Evolutionary conservation across 1,140 invertebrate genomes (phyloP), one percentile per base, ranked within the genome.

Genomic region (Drosophila ficusphila): DNA sequence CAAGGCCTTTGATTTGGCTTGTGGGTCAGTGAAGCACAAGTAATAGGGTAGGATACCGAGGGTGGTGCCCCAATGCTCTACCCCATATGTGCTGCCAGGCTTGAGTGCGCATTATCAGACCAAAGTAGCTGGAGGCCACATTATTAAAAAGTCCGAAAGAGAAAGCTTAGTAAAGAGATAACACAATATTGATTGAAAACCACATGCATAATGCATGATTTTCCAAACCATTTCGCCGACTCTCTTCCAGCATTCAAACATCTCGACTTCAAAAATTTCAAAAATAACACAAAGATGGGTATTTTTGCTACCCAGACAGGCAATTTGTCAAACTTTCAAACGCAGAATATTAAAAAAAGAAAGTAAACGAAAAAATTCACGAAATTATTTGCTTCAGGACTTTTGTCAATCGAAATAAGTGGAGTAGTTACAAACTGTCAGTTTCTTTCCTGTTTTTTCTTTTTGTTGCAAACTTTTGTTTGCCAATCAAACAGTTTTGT

Each of bases 1-100:
- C 68, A 29, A 61, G 57, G 34, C 48, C 77, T 77, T 88, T 88
- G 77, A 85, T 88, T 88, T 82, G 53, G 62, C 68, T 75, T 61
- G n/a, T 44, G 47, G 81, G 77, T 82, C 83, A 86, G 69, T 74
- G 53, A 78, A 86, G 82, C 82, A 67, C 60, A 82, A 67, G 56
- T 70, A 78, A 85, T 71, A 67, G 64, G 82, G 46, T 68, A 47
- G 25, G 12, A n/a, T n/a, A n/a, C 25, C 39, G 52, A 27, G 48
- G 25, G 56, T 39, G 58, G 53, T 51, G 36, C 19, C 60, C 49
- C 31, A 76, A 56, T 49, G 54, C 54, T 41, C 16, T 16, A 5
- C 39, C 39, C 12, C 61, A 62, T 62, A 53, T 78, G 41, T 69
- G 74, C 39, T 64, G 51, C 29, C 57, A 42, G 69, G 74, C 78